Base-by-base conservation (phyloP, 2,797 vertebrate genomes). In the Platyrinchus mystaceus region DNA sequence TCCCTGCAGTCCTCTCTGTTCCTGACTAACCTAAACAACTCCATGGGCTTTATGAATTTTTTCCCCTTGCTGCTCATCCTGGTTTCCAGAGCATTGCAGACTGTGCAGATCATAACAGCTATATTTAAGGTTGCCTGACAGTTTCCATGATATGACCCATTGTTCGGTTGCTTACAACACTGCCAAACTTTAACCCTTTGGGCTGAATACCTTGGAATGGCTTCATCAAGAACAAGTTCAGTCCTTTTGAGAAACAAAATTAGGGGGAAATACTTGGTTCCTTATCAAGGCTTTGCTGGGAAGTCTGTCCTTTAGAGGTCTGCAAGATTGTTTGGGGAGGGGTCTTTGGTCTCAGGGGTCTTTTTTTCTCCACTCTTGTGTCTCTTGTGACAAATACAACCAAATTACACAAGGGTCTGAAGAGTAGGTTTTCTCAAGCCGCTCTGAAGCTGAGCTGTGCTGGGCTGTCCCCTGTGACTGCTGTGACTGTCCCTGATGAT, bases 11-110 rank as follows among this genome's bases (percentile, higher is more conserved):
- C 82, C 73, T 70, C 75, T 70, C 82, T 68, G 76, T 71, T 94
- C 85, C 56, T 84, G 44, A 16, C 76, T 84, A 95, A 96, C 89
- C 87, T 95, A 96, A 96, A 95, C 95, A 96, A 91, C 82, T 83
- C 84, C 74, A 78, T 58, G 76, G 94, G 39, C 94, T 96, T 76
- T 71, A 92, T 92, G 94, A 93, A 68, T 94, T 94, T 96, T 96
- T 96, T 96, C 91, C 94, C 89, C 85, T 93, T 62, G 44, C 82
- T 84, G 84, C 84, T 96, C 89, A 86, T 64, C 87, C 95, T 80
- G 76, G 89, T 96, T 96, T 96, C 96, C 96, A 96, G 95, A 95
- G 91, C 95, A 93, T 94, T 96, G 96, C 95, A 96, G 91, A 95
- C 89, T 89, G 87, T 71, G 96, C 94, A 95, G 96, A 95, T 95